Evolutionary conservation across 1,140 invertebrate species (phyloP), one percentile per base, ranked within the genome.

Genomic region (Bombus sylvicola): DNA sequence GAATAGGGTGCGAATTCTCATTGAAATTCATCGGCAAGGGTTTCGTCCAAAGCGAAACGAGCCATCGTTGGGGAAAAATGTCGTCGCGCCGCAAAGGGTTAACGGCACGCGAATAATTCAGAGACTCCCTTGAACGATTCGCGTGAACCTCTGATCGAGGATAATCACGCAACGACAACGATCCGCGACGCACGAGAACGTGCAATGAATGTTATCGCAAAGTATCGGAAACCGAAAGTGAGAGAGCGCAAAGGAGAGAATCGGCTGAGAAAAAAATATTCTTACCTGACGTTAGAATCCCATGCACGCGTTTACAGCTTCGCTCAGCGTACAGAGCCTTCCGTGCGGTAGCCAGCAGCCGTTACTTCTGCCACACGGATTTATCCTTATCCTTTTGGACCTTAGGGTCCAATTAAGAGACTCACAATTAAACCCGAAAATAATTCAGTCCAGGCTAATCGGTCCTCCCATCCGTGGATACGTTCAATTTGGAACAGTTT

Each of bases 381-480:
- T 81, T 85, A 85, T 83, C 73, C 81, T 71, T 57, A n/a, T n/a
- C n/a, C n/a, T n/a, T n/a, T n/a, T n/a, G n/a, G n/a, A n/a, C 43
- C 64, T 9, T 39, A 18, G 59, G 57, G 39, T 62, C 66, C 62
- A 71, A 86, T 86, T 83, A 75, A 47, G 73, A 39, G 28, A 62
- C 39, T 73, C 80, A 62, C 85, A 68, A 86, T 86, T 86, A 83
- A 83, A 47, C 64, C 71, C 37, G 81, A 74, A 83, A 83, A 72
- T 76, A 82, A 83, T 71, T 75, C 53, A 59, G 71, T 43, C 34
- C 39, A 3, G 12, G 53, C 47, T 85, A 72, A 81, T 85, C 83
- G 76, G 28, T 12, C 37, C 22, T 1, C 9, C 37, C 47, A 43
- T 72, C 22, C 68, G 37, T 43, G 41, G 31, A 34, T 47, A 53